Conservation (phyloP, 1,140 invertebrate genomes). For the Pseudomyrmex concolor region DNA sequence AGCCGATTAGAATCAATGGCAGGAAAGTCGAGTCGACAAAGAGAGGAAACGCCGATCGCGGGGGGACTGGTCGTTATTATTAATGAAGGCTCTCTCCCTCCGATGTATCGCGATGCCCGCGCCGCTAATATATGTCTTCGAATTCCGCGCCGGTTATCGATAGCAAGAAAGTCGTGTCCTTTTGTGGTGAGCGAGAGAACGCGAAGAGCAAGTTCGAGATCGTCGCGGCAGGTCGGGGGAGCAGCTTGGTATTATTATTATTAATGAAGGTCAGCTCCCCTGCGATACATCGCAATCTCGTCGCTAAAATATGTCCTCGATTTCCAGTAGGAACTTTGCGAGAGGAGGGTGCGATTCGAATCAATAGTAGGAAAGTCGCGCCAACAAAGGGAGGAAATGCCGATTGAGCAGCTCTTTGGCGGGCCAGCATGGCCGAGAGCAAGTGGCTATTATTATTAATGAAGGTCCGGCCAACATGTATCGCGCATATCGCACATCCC, state of each 20-base stretch:
- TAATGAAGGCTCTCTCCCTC: conserved; percentile 35
- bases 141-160: conserved; percentile 39
- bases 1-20: conserved; percentile 45
- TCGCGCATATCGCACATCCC: conserved; percentile 59
- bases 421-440: conserved; percentile 21
- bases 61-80: conserved; percentile 32
- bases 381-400: conserved; percentile 49
- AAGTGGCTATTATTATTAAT: conserved; percentile 68
- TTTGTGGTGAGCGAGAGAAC: conserved; percentile 1
- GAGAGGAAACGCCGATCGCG: conserved; percentile 48
- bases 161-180: conserved; percentile 11
- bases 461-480: conserved; percentile 67
- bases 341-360: conserved; percentile 28
- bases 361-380: conserved; percentile 48
- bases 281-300: conserved; percentile 27
- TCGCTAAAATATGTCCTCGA: conserved; percentile 46
- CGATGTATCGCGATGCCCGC: conserved; percentile 72
- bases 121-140: conserved; percentile 72
- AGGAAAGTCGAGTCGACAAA: conserved; percentile 43
- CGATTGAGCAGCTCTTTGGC: conserved; percentile 11
- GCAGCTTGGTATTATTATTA: conserved; percentile 69
- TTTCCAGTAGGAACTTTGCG: conserved; percentile 22
- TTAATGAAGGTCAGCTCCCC: conserved; percentile 63
- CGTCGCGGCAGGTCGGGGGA: conserved; percentile 10
- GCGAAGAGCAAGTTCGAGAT: conserved; percentile 25